Base-by-base conservation (phyloP, 1,140 invertebrate genomes). In the Liolophura sinensis region DNA sequence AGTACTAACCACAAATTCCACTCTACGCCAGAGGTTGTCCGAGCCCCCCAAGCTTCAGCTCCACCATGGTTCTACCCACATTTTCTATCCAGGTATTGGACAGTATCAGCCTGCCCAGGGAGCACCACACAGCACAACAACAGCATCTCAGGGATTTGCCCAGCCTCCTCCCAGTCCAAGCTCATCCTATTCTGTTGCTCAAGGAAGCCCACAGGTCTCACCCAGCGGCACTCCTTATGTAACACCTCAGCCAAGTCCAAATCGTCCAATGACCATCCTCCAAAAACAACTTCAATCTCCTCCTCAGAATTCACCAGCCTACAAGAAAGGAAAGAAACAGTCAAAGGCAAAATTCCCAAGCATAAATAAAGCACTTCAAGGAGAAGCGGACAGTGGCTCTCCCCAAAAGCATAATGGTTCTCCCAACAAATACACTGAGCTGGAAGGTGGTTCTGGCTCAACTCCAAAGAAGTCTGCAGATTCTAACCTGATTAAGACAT, bases 401-500 rank as follows among this genome's bases (percentile, higher is more conserved):
- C 3, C 31, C 31, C 31, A 40, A 40, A 40, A 40, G 31, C 31
- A 40, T 40, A 40, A 40, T 40, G 31, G 31, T 9, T 40, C 31
- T 5, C 31, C 31, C 3, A 40, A 9, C 31, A 40, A 40, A 40
- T 40, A 40, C 31, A 40, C 31, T 40, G 31, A 40, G 31, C 31
- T 40, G 31, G 31, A 40, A 40, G 31, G 31, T 3, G 9, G 9
- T 9, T 40, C 31, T 9, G 9, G 3, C 31, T 40, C 31, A 3
- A 40, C 31, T 40, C 31, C 31, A 31, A 27, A 47, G 24, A 63
- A 50, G 48, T 16, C 47, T 22, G 51, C 72, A 60, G 73, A 79
- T 20, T 73, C 74, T 3, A 73, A 69, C 65, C 87, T 93, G 73
- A 93, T 94, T 78, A 93, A 94, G 86, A 93, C 90, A 85, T 87